Base-by-base conservation (phyloP, 2,888 invertebrate genomes). In the Cloeon dipterum region DNA sequence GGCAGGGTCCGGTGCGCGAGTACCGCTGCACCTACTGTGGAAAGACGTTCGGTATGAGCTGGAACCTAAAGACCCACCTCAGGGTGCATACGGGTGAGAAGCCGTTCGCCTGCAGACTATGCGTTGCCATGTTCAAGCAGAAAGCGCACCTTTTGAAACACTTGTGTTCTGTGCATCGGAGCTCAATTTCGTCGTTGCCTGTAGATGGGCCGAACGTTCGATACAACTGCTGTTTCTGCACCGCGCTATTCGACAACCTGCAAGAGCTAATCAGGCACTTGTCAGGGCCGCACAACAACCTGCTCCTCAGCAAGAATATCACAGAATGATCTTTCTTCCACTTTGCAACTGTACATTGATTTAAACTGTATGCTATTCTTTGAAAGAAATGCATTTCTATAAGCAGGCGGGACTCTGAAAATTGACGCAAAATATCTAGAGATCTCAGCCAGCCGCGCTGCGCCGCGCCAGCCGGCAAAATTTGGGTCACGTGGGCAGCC, bases 61-160 rank as follows among this genome's bases (percentile, higher is more conserved):
- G 83, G 83, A 85, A 85, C 63, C 65, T 85, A 50, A 85, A 85
- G 56, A 85, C 83, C 42, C 83, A 83, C 58, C 63, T 83, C 39
- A 66, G 83, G 51, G 83, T 85, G 17, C 83, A 83, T 51, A 85
- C 83, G 1, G 83, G 83, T 40, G 83, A 85, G 48, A 85, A 83
- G 53, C 83, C 83, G 1, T 85, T 85, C 52, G 83, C 83, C 46
- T 85, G 83, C 37, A 68, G 83, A 47, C 66, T 83, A 34, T 85
- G 83, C 52, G 81, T 83, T 40, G 83, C 83, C 39, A 85, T 83
- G 83, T 85, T 85, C 57, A 85, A 85, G 58, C 83, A 85, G 51
- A 85, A 85, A 54, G 83, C 83, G 5, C 83, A 85, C 54, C 62
- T 85, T 46, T 57, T 85, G 41, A 85, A 83, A 61, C 83, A 85